phyloP scores from a whole-genome alignment of 2,797 vertebrate genomes.

The Tragelaphus oryx region DNA sequence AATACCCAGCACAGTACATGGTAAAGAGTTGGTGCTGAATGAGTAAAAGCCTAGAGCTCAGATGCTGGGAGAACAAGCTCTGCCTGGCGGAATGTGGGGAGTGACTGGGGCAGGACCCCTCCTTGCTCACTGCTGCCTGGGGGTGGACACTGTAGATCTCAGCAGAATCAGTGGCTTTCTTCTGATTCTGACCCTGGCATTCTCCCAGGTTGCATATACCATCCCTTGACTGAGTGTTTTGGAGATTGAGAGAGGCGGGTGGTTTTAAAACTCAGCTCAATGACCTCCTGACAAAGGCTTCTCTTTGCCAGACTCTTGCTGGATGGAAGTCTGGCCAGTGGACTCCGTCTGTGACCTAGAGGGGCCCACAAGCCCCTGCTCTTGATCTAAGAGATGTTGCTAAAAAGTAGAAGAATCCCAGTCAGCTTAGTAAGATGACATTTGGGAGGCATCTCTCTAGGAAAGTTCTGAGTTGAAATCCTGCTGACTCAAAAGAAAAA shows the following conservation, averaged over 20 bases:
- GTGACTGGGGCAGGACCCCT: background rate
- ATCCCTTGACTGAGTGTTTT: background rate
- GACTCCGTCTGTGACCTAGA: background rate
- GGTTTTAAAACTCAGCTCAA: background rate
- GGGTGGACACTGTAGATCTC: background rate
- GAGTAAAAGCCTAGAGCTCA: background rate
- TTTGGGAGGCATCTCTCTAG: background rate
- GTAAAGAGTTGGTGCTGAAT: background rate
- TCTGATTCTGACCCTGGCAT: background rate
- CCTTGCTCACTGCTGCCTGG: background rate
- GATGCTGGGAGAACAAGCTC: background rate
- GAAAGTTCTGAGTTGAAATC: background rate
- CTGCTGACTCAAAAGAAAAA: background rate
- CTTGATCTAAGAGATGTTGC: background rate
- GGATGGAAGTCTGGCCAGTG: background rate
- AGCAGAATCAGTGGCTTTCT: background rate
- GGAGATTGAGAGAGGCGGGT: background rate
- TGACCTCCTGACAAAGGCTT: background rate
- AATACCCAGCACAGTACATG: background rate
- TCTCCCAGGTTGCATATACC: background rate
- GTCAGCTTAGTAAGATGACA: background rate
- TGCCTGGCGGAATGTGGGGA: rapidly evolving
- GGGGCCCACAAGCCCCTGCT: background rate
- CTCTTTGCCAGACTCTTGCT: background rate
- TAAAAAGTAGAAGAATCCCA: background rate